Evolutionary conservation across 1,140 invertebrate species (phyloP).

Genomic region (Uloborus diversus): DNA sequence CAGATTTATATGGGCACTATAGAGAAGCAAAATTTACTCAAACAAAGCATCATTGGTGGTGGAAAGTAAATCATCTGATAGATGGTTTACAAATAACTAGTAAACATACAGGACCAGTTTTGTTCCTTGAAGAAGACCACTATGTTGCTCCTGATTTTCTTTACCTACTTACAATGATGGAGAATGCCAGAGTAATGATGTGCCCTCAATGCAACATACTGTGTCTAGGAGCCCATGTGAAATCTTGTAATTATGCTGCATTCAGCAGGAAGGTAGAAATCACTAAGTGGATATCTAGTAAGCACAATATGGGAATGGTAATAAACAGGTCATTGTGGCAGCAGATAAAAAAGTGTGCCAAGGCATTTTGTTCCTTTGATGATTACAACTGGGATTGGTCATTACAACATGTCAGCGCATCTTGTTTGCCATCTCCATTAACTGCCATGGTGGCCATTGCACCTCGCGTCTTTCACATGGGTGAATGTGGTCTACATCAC

Average conservation of each 20-base stretch:
- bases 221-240: conserved; percentile 93
- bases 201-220: conserved; percentile 91
- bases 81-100: conserved; percentile 67
- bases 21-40: conserved; percentile 96
- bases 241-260: conserved; percentile 76
- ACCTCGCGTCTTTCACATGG: conserved; percentile 95
- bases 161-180: conserved; percentile 83
- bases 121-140: conserved; percentile 98
- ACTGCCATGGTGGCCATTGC: conserved; percentile 87
- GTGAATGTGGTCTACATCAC: conserved; percentile 97
- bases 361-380: conserved; percentile 92
- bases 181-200: conserved; percentile 71
- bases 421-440: conserved; percentile 80
- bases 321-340: conserved; percentile 89
- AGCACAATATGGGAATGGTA: conserved; percentile 99
- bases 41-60: conserved; percentile 99
- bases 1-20: conserved; percentile 97
- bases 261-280: conserved; percentile 59
- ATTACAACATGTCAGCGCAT: conserved; percentile 88
- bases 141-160: conserved; percentile 96
- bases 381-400: conserved; percentile 99
- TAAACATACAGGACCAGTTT: conserved; percentile 74
- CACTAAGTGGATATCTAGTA: conserved; percentile 96
- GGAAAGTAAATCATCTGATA: conserved; percentile 80
- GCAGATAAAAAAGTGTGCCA: conserved; percentile 80